These are phyloP conservation scores for Xenopus petersii DNA, from an alignment of 2,797 vertebrate genomes.

Conservation along the genomic window DNA sequence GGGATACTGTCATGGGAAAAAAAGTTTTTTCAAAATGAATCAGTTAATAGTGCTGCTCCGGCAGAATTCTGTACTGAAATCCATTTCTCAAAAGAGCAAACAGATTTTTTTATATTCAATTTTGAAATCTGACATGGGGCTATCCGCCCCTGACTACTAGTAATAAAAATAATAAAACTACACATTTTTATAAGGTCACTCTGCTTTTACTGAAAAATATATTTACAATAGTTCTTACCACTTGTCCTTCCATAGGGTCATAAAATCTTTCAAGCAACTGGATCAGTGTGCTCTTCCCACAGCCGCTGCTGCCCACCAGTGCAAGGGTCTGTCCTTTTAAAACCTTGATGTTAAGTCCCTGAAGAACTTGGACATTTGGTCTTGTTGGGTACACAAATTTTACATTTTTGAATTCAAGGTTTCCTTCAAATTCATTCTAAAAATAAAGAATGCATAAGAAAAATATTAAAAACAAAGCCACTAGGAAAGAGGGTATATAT, in stretches of 20 bases:
- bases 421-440: constrained; percentile 60
- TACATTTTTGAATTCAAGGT: constrained; percentile 63
- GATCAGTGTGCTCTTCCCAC: constrained; percentile 73
- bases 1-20: too few relatives aligned
- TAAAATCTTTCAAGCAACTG: constrained; percentile 70
- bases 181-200: too few relatives aligned
- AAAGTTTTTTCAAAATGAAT: too few relatives aligned
- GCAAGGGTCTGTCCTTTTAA: constrained; percentile 68
- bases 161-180: too few relatives aligned
- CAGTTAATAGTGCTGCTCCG: too few relatives aligned
- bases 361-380: constrained; percentile 62
- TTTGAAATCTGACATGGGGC: too few relatives aligned
- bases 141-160: too few relatives aligned
- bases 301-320: constrained; percentile 70
- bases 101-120: too few relatives aligned
- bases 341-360: constrained; percentile 65
- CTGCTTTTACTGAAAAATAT: neutral
- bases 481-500: too few relatives aligned
- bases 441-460: neutral
- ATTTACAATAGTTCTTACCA: constrained; percentile 52
- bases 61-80: too few relatives aligned
- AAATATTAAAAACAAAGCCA: too few relatives aligned
- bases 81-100: too few relatives aligned
- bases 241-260: constrained; percentile 60
- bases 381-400: constrained; percentile 68